Base-by-base conservation (phyloP, 2,888 invertebrate genomes). In the Sepioteuthis lessoniana region DNA sequence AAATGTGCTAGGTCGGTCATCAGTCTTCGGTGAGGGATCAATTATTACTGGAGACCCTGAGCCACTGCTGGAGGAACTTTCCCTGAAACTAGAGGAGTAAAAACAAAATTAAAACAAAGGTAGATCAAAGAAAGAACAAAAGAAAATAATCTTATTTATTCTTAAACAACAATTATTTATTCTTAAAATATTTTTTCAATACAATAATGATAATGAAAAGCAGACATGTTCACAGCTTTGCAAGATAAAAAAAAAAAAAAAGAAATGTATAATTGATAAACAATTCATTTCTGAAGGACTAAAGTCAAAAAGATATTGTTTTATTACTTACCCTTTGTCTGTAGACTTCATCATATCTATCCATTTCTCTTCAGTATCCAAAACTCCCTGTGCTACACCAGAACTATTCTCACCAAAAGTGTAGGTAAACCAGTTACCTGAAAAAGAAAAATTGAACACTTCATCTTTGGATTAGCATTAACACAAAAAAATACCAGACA, bases 351-450 rank as follows among this genome's bases (percentile, higher is more conserved):
- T 94, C 93, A 94, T 25, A 28, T 46, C 76, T 94, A 94, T 46
- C 94, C 93, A 94, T 94, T 94, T 90, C 94, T 95, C 37, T 94
- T 94, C 94, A 93, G 94, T 95, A 92, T 96, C 96, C 93, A 95
- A 94, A 42, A 96, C 95, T 47, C 96, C 96, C 90, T 96, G 95
- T 31, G 97, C 97, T 8, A 97, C 96, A 19, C 97, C 97, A 1
- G 98, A 97, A 95, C 98, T 98, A 95, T 98, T 98, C 96, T 98
- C 98, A 96, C 98, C 98, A 96, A 99, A 99, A 0, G 98, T 98
- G 96, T 98, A 98, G 0, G 98, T 98, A 97, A 98, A 98, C 98
- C 98, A 98, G 96, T 98, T 98, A 93, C 97, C 97, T 97, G 94
- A 19, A 95, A 94, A 90, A 91, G 8, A 35, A 38, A 94, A 94